Percentiles rank a stretch among this genome's conserved stretches.
phyloP scores from a whole-genome alignment of 2,797 vertebrate species.

The Myoxocephalus aenaeus region DNA sequence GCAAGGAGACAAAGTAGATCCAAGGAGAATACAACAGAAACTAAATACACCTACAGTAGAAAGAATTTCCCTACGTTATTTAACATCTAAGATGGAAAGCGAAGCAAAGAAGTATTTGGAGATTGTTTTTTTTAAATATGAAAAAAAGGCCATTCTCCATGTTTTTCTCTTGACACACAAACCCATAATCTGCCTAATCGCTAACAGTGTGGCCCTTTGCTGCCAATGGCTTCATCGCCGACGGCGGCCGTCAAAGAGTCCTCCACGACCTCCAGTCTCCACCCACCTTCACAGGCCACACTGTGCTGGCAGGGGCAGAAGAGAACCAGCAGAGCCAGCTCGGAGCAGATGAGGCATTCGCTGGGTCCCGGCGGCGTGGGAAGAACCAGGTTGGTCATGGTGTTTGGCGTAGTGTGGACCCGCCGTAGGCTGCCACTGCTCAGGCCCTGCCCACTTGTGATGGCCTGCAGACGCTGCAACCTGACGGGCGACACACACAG shows the following conservation, averaged over 20 bases:
- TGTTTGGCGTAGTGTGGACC: slow-evolving; percentile 93
- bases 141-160: not conserved
- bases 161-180: not conserved
- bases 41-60: not conserved
- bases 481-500: slow-evolving; percentile 68
- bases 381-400: slow-evolving; percentile 94
- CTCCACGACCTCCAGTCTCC: not conserved
- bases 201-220: not conserved
- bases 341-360: slow-evolving; percentile 98
- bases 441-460: slow-evolving; percentile 81
- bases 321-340: slow-evolving; percentile 92
- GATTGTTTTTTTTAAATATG: not conserved
- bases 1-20: not conserved
- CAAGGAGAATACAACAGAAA: not conserved
- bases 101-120: not conserved
- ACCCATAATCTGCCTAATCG: not conserved
- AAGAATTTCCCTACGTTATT: not conserved
- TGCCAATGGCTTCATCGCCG: not conserved
- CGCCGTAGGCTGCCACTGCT: slow-evolving; percentile 87
- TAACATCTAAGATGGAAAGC: not conserved
- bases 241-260: not conserved
- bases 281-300: slow-evolving; percentile 94
- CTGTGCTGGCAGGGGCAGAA: slow-evolving; percentile 98
- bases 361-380: slow-evolving; percentile 84
- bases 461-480: slow-evolving; percentile 85